A percentile compares a stretch with the other conserved stretches of the same genome.
phyloP scores from a whole-genome alignment of 2,797 vertebrate genomes.

The Sebastes elongatus region DNA sequence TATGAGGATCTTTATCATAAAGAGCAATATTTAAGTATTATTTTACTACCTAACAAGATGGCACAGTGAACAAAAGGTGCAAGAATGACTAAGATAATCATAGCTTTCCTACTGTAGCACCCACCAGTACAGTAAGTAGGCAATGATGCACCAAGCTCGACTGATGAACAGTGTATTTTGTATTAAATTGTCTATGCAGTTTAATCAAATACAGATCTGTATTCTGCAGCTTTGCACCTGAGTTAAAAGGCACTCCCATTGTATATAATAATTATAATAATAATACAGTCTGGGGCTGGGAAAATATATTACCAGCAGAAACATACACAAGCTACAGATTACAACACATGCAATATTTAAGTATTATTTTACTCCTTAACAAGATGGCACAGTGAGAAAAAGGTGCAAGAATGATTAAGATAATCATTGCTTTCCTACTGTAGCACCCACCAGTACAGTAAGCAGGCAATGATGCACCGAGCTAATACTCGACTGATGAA shows the following conservation, averaged over 20 bases:
- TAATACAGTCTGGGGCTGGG: slow-evolving; percentile 6
- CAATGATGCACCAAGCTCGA: slow-evolving; percentile 10
- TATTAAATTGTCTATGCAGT: neutral
- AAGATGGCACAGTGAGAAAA: neutral
- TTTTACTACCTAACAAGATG: neutral
- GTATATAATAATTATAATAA: slow-evolving; percentile 11
- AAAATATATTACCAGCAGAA: neutral
- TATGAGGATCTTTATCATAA: neutral
- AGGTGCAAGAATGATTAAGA: neutral
- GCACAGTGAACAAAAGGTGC: neutral
- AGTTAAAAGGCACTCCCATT: slow-evolving; percentile 21
- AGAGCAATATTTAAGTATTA: neutral
- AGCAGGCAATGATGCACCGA: slow-evolving; percentile 9
- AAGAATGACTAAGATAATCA: neutral
- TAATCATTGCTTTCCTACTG: neutral
- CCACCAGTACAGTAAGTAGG: neutral
- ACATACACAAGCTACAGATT: slow-evolving; percentile 16
- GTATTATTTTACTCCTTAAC: neutral
- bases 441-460: neutral
- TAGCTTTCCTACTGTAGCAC: neutral
- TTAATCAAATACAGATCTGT: neutral
- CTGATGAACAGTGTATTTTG: neutral
- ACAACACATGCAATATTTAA: neutral
- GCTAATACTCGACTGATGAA: neutral
- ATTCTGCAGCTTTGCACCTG: neutral